Conservation (phyloP, 1,140 invertebrate species). For the Polypedilum pembai region DNA sequence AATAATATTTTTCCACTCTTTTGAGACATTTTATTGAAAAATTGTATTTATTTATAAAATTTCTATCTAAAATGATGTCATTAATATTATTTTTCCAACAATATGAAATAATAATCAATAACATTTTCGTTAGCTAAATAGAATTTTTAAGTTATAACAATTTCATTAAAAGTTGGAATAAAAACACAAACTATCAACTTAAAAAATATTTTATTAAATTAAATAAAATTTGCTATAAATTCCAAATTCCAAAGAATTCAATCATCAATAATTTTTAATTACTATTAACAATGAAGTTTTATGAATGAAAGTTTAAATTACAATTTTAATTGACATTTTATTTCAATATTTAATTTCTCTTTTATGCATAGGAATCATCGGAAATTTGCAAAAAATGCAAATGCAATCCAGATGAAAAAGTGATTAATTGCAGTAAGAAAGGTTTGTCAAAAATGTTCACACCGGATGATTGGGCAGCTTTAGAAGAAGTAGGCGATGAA, state of each 20-base stretch:
- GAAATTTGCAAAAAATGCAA: constrained; percentile 40
- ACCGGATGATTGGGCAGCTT: constrained; percentile 41
- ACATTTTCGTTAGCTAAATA: too few species aligned
- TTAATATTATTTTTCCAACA: too few species aligned
- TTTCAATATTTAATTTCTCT: too few species aligned
- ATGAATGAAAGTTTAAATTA: not conserved
- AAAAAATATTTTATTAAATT: not conserved
- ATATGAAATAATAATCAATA: too few species aligned
- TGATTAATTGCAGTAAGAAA: constrained; percentile 39
- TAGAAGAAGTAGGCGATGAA: constrained; percentile 38
- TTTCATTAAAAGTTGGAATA: too few species aligned
- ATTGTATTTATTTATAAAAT: too few species aligned
- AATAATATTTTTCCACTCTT: too few species aligned
- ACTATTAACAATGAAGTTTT: not conserved
- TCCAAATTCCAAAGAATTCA: not conserved
- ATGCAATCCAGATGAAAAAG: constrained; percentile 34
- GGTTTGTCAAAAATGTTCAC: constrained; percentile 37
- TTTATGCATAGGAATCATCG: constrained; percentile 28
- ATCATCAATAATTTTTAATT: not conserved
- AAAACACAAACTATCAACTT: too few species aligned
- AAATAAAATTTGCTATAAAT: not conserved
- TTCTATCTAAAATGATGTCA: too few species aligned
- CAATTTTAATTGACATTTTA: too few species aligned
- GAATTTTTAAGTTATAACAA: too few species aligned
- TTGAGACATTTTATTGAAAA: too few species aligned